Evolutionary conservation across 2,888 invertebrate genomes (phyloP).

Genomic region (Poecilus cupreus): DNA sequence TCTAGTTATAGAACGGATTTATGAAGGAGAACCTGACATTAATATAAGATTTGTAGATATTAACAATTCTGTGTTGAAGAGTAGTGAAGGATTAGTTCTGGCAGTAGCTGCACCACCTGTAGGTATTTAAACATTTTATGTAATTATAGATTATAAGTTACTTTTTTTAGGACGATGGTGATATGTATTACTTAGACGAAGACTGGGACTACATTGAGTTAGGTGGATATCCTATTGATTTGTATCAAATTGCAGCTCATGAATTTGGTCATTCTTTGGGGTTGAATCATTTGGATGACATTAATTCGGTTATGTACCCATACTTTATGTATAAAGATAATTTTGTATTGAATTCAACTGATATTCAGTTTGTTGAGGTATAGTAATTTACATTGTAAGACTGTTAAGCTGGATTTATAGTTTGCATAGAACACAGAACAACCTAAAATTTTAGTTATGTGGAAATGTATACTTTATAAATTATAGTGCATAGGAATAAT

Average conservation of each 20-base stretch:
- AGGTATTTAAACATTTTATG: not conserved
- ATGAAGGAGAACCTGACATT: not conserved
- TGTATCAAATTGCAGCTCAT: conserved; percentile 61
- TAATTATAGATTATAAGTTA: not conserved
- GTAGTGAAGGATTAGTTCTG: not conserved
- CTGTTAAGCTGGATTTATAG: no score
- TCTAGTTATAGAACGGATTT: not conserved
- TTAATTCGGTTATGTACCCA: conserved; percentile 60
- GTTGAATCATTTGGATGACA: conserved; percentile 58
- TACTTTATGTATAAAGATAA: not conserved
- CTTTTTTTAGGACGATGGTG: not conserved
- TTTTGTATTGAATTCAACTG: not conserved
- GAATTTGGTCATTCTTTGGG: conserved; percentile 64
- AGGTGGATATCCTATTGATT: conserved; percentile 7
- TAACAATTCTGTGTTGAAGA: not conserved
- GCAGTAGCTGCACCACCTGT: conserved; percentile 3
- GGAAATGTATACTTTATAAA: no score
- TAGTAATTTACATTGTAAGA: not conserved
- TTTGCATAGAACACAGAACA: no score
- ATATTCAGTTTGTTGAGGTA: not conserved
- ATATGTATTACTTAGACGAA: not conserved
- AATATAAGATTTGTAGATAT: conserved; percentile 2
- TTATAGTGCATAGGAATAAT: no score
- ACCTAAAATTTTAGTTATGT: no score
- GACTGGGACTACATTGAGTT: no score